A percentile compares a stretch with the other conserved stretches of the same genome.
Evolutionary conservation across 2,797 vertebrate species (phyloP).

Genomic region (Notamacropus eugenii): DNA sequence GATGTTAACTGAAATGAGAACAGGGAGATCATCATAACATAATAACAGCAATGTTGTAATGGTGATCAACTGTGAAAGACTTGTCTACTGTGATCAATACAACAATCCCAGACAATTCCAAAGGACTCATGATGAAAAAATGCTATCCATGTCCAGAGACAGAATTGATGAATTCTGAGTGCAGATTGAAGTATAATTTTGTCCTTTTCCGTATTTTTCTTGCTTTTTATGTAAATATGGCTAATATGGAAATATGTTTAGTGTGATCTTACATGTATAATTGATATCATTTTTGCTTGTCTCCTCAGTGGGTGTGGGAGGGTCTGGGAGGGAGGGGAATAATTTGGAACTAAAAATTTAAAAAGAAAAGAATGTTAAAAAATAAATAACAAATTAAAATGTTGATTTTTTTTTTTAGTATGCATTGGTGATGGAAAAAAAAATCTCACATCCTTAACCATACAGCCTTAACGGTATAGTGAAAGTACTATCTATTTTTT

Average conservation of each 20-base stretch:
- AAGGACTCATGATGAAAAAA: not conserved
- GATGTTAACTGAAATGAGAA: not conserved
- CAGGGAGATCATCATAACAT: not conserved
- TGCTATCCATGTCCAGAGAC: not conserved
- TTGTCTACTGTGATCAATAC: not conserved
- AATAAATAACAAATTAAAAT: not conserved
- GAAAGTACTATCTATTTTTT: not conserved
- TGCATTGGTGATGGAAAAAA: not conserved
- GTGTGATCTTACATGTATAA: not conserved
- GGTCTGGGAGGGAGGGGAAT: not conserved
- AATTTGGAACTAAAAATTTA: not conserved
- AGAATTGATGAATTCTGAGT: not conserved
- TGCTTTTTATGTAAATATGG: not conserved
- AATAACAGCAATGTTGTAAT: not conserved
- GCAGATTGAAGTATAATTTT: not conserved
- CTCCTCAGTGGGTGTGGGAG: not conserved
- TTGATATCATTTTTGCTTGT: not conserved
- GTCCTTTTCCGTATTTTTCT: not conserved
- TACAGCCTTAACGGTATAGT: not conserved
- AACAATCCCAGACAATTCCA: not conserved
- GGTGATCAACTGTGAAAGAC: not conserved
- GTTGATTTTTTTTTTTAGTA: not conserved
- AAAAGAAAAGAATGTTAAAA: not conserved
- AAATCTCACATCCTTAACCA: not conserved
- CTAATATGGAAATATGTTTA: not conserved